A percentile compares a stretch with the other conserved stretches of the same genome.
Conservation (phyloP, 2,888 invertebrate genomes). For the Euzetes globulus region DNA sequence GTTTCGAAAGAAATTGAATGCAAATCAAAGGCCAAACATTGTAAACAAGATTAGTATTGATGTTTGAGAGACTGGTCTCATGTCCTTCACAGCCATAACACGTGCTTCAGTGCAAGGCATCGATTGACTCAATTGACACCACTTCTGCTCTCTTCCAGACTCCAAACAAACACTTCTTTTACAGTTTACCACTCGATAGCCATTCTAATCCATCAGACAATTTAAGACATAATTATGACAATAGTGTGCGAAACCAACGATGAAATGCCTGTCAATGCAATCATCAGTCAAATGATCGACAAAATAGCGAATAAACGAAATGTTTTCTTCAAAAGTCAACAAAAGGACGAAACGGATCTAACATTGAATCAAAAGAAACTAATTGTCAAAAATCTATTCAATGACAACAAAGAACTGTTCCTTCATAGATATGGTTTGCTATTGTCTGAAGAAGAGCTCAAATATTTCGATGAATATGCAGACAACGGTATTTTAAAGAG, state of each 20-base stretch:
- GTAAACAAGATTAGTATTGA: neutral
- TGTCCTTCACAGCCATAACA: constrained; percentile 16
- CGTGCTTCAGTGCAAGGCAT: constrained; percentile 6
- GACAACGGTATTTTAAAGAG: constrained; percentile 50
- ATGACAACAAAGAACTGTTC: constrained; percentile 62
- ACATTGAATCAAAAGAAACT: constrained; percentile 60
- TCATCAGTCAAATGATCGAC: neutral
- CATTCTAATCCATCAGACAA: neutral
- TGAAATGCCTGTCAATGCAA: neutral
- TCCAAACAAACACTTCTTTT: neutral
- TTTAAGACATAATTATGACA: neutral
- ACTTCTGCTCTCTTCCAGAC: neutral
- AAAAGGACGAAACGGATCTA: constrained; percentile 67
- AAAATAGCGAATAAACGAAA: constrained; percentile 2
- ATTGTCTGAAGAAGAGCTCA: constrained; percentile 60
- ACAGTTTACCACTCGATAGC: neutral
- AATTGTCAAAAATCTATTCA: constrained; percentile 60
- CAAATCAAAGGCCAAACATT: neutral
- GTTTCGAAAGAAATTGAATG: neutral
- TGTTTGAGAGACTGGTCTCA: neutral
- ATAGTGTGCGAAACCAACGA: neutral
- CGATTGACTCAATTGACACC: neutral
- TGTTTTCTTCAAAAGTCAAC: constrained; percentile 52
- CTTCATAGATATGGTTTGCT: constrained; percentile 67
- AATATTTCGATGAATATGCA: constrained; percentile 56